A percentile compares a stretch with the other conserved stretches of the same genome.
phyloP scores from a whole-genome alignment of 2,113 vertebrate genomes.

The Corythoichthys intestinalis region DNA sequence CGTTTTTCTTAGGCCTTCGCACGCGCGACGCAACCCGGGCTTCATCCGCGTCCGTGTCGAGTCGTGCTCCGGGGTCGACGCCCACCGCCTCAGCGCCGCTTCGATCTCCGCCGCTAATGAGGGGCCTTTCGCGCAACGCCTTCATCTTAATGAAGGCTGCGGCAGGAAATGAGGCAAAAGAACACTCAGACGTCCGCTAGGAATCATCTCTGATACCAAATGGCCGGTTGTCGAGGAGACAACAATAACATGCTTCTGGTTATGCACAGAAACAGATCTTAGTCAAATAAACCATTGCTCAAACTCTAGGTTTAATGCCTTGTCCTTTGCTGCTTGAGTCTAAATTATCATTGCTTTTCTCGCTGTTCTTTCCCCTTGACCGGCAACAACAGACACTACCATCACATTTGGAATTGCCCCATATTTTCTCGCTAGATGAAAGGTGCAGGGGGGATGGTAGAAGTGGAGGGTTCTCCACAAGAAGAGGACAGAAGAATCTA shows the following conservation, averaged over 20 bases:
- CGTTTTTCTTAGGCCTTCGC: slow-evolving; percentile 10
- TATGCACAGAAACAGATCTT: not conserved
- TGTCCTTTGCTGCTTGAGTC: slow-evolving; percentile 2
- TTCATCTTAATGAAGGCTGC: slow-evolving; percentile 49
- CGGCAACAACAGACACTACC: slow-evolving; percentile 62
- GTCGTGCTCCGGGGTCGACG: slow-evolving; percentile 24
- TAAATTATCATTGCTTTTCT: slow-evolving; percentile 49
- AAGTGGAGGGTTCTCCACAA: not conserved
- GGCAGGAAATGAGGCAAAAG: slow-evolving; percentile 27
- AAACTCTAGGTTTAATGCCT: not conserved
- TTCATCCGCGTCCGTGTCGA: slow-evolving; percentile 18
- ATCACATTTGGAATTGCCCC: slow-evolving; percentile 57
- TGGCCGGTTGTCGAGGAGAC: not conserved
- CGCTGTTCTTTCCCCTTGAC: slow-evolving; percentile 26
- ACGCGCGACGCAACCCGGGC: slow-evolving; percentile 4
- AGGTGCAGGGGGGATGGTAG: not conserved
- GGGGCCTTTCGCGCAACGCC: slow-evolving; percentile 55
- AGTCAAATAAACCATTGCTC: not conserved
- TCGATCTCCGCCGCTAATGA: slow-evolving; percentile 49
- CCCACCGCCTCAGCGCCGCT: slow-evolving; percentile 51
- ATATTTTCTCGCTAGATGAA: slow-evolving; percentile 36
- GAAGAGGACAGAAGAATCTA: slow-evolving; percentile 28
- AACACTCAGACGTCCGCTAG: slow-evolving; percentile 9
- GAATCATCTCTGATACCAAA: slow-evolving; percentile 9
- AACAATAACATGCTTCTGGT: not conserved